These are phyloP conservation scores for Synergus gifuensis DNA, from an alignment of 2,888 invertebrate genomes.

Conservation along the genomic window DNA sequence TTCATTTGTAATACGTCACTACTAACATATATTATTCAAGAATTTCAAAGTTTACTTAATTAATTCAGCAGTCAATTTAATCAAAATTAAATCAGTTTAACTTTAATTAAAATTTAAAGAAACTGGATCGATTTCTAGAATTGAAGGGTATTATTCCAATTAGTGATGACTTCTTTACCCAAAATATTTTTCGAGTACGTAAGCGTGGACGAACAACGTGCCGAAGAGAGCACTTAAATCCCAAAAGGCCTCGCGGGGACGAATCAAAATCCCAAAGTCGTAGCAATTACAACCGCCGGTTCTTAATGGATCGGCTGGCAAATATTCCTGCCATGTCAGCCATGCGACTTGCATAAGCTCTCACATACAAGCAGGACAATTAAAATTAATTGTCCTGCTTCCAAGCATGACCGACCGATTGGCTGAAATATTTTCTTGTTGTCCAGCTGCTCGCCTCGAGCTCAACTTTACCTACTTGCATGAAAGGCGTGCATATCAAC, in stretches of 20 bases:
- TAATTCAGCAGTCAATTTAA: not conserved
- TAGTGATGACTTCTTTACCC: not conserved
- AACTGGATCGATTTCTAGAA: not conserved
- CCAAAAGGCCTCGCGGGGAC: conserved; percentile 59
- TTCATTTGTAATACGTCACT: not conserved
- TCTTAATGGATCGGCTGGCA: conserved; percentile 68
- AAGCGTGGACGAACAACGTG: conserved; percentile 64
- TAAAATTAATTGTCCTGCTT: conserved; percentile 72
- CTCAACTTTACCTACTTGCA: conserved; percentile 13
- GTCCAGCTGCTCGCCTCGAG: conserved; percentile 47
- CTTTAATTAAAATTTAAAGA: not conserved
- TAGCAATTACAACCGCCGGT: conserved; percentile 68
- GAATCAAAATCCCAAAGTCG: conserved; percentile 56
- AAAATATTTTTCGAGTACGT: conserved; percentile 50
- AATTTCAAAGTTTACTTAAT: not conserved
- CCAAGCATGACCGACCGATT: conserved; percentile 51
- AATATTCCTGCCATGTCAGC: conserved; percentile 70
- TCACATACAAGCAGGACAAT: conserved; percentile 64
- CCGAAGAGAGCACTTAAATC: conserved; percentile 67
- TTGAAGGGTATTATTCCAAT: not conserved
- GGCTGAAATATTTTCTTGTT: conserved; percentile 58
- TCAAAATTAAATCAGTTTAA: not conserved
- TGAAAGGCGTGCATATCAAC: not conserved
- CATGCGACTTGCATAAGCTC: conserved; percentile 63
- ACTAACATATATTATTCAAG: not conserved